phyloP scores from a whole-genome alignment of 53 echinoderm and acorn worm genomes.

The Patiria pectinifera region DNA sequence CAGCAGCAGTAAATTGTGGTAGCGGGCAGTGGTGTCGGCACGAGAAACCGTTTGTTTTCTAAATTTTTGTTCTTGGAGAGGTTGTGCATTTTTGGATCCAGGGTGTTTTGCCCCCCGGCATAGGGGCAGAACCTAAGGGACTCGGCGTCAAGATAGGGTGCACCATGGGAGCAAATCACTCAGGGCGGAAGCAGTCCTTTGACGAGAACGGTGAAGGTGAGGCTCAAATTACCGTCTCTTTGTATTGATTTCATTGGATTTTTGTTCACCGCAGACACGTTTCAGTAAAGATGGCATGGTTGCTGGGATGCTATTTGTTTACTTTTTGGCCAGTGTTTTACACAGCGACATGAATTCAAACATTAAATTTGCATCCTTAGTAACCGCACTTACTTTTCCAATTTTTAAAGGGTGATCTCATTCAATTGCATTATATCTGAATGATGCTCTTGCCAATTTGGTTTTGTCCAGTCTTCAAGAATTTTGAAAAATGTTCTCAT shows the following conservation, averaged over 20 bases:
- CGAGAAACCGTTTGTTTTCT: not conserved
- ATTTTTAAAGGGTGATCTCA: not conserved
- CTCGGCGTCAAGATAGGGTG: conserved; percentile 83
- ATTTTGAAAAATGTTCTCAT: too few species aligned
- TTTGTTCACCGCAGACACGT: not conserved
- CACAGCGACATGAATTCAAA: not conserved
- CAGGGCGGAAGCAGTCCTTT: conserved; percentile 89
- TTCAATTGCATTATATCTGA: not conserved
- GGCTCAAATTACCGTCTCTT: conserved; percentile 21
- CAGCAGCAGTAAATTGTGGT: not conserved
- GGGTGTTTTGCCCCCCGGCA: conserved; percentile 43
- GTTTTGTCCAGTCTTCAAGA: too few species aligned
- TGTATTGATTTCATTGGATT: not conserved
- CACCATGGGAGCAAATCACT: conserved; percentile 98
- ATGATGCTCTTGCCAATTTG: not conserved
- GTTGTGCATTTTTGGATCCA: conserved; percentile 20
- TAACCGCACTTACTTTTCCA: not conserved
- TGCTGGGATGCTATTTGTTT: not conserved
- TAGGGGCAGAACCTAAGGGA: conserved; percentile 46
- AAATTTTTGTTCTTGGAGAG: not conserved
- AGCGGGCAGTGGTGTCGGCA: not conserved
- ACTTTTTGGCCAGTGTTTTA: not conserved
- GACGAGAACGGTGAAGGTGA: conserved; percentile 96
- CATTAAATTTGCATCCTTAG: not conserved
- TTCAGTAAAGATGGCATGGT: not conserved